Evolutionary conservation across 1,140 invertebrate genomes (phyloP), one percentile per base, ranked within the genome.

Genomic region (Brachionus rubens): DNA sequence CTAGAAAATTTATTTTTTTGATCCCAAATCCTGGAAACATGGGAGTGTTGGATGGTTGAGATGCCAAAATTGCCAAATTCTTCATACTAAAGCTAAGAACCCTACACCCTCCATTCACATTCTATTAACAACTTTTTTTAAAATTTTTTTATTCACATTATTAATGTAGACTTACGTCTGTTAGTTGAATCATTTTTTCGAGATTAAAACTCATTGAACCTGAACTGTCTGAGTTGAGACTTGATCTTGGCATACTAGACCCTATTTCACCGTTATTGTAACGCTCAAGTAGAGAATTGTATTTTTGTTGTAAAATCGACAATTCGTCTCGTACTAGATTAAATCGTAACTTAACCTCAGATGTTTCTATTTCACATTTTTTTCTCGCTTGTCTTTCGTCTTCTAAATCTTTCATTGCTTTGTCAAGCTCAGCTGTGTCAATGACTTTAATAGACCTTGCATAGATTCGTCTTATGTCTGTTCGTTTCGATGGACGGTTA

Each of bases 391-490:
- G 81, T 56, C 81, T 82, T 78, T 88, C 87, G 16, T 79, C 80
- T 33, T 88, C 86, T 10, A 90, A 78, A 14, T 88, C 83, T 46
- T 85, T 78, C 41, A 87, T 79, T 33, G 88, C 83, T 70, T 86
- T 79, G 78, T 91, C 88, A 76, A 88, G 81, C 80, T 90, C 90
- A 1, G 84, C 82, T 6, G 89, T 91, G 82, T 91, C 90, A 21
- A 90, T 79, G 16, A 87, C 88, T 78, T 87, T 80, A 7, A 86
- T 77, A 59, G 87, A 86, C 78, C 87, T 88, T 1, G 88, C 88
- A 84, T 89, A 92, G 12, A 95, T 87, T 59, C 88, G 86, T 28
- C 91, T 82, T 54, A 96, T 88, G 80, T 96, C 93, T 79, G 87
- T 88, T 19, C 87, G 81, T 4, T 84, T 81, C 0, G 92, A 91